Evolutionary conservation across 1,140 invertebrate genomes (phyloP).

Genomic region (Drosophila auraria): DNA sequence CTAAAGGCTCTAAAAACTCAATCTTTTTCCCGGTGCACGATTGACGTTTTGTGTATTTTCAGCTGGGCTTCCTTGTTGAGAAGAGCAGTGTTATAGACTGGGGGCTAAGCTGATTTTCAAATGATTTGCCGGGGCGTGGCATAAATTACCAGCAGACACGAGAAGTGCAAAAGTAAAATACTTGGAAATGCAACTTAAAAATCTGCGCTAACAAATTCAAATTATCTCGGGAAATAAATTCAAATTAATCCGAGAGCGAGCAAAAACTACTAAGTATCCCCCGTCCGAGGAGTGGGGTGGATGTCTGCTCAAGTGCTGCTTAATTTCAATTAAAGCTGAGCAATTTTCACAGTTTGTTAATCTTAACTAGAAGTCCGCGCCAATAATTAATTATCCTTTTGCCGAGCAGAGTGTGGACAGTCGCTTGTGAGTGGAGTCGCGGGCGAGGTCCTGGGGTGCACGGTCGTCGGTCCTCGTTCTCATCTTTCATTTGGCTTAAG

Average conservation of each 20-base stretch:
- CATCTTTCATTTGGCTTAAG: constrained; percentile 65
- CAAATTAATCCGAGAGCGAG: constrained; percentile 52
- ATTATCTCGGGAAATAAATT: constrained; percentile 55
- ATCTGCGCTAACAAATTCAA: constrained; percentile 60
- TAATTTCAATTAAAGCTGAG: constrained; percentile 69
- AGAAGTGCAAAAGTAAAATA: constrained; percentile 43
- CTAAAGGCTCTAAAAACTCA: too few species aligned
- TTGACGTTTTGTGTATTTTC: constrained; percentile 8
- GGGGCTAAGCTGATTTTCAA: constrained; percentile 57
- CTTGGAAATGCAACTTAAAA: constrained; percentile 51
- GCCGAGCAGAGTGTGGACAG: constrained; percentile 26
- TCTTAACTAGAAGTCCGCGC: constrained; percentile 67
- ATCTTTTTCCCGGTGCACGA: constrained; percentile 2
- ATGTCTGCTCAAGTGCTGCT: constrained; percentile 53
- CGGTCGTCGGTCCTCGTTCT: not conserved
- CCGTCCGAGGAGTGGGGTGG: not conserved
- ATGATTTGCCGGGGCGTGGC: constrained; percentile 48
- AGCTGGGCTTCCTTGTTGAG: constrained; percentile 29
- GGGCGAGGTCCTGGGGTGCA: too few species aligned
- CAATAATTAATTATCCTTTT: constrained; percentile 68
- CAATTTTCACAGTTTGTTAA: constrained; percentile 71
- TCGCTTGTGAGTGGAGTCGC: constrained; percentile 1
- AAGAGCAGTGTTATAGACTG: constrained; percentile 30
- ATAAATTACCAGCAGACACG: constrained; percentile 42
- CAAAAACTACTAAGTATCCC: constrained; percentile 55